These are phyloP conservation scores for Alaudala cheleensis DNA, from an alignment of 2,113 vertebrate species.

Conservation along the genomic window DNA sequence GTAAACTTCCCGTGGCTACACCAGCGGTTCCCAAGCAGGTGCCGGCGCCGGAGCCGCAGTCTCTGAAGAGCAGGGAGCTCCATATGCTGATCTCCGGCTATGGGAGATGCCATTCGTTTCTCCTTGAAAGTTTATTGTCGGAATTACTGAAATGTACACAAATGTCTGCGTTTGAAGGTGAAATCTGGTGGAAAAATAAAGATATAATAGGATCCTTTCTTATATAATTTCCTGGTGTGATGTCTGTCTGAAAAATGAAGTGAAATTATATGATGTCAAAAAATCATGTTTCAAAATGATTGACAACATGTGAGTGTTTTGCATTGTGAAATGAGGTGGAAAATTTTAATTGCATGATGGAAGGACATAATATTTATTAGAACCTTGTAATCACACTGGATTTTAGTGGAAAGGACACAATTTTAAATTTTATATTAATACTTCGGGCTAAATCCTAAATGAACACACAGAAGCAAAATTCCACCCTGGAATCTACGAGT, in stretches of 20 bases:
- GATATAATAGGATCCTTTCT: slow-evolving; percentile 81
- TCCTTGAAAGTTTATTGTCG: slow-evolving; percentile 73
- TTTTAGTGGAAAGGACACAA: slow-evolving; percentile 75
- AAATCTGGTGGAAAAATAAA: slow-evolving; percentile 80
- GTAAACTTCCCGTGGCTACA: slow-evolving; percentile 73
- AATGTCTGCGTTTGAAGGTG: slow-evolving; percentile 75
- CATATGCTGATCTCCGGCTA: slow-evolving; percentile 25
- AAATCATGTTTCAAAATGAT: slow-evolving; percentile 84
- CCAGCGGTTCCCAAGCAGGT: slow-evolving; percentile 48
- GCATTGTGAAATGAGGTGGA: slow-evolving; percentile 83
- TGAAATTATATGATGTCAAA: slow-evolving; percentile 86
- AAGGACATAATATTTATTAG: slow-evolving; percentile 87
- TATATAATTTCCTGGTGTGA: slow-evolving; percentile 80
- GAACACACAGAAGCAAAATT: slow-evolving; percentile 69
- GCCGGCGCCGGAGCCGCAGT: slow-evolving; percentile 22
- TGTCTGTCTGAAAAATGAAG: slow-evolving; percentile 81
- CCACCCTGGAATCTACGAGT: slow-evolving; percentile 51
- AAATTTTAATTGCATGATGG: slow-evolving; percentile 86
- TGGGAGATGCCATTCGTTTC: slow-evolving; percentile 35
- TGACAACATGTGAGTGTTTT: slow-evolving; percentile 82
- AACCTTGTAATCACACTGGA: slow-evolving; percentile 79
- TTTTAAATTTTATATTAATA: slow-evolving; percentile 79
- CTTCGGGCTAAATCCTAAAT: slow-evolving; percentile 73
- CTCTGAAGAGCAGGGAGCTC: slow-evolving; percentile 46
- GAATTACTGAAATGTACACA: slow-evolving; percentile 75